Percentiles rank a stretch among this genome's conserved stretches.
Conservation (phyloP, 2,113 vertebrate species). For the Sapayoa aenigma region DNA sequence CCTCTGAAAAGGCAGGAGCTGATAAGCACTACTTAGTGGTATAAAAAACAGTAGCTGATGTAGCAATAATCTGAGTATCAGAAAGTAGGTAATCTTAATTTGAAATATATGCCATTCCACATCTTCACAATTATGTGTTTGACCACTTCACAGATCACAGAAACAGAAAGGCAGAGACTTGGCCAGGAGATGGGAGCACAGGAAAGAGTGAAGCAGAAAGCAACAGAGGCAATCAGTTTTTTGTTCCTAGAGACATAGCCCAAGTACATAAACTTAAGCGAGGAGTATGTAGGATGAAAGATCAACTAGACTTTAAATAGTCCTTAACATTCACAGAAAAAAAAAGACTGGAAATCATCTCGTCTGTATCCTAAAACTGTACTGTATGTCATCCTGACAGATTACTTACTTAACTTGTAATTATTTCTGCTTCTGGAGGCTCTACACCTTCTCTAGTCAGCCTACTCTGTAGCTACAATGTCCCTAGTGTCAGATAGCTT, state of each 20-base stretch:
- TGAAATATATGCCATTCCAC: background rate
- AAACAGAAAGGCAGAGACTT: background rate
- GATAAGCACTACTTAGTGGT: background rate
- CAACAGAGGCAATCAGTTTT: background rate
- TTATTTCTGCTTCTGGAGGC: background rate
- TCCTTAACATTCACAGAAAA: background rate
- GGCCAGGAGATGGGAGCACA: background rate
- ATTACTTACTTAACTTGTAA: background rate
- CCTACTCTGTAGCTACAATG: background rate
- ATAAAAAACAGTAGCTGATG: background rate
- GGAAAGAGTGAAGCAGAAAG: background rate
- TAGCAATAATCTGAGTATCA: background rate
- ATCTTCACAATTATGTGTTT: background rate
- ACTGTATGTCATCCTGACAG: background rate
- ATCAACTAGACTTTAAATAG: background rate
- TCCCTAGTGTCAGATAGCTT: background rate
- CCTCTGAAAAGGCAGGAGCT: background rate
- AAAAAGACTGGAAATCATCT: background rate
- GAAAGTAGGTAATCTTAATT: background rate
- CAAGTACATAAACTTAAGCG: background rate
- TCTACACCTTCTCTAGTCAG: background rate
- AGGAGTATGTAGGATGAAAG: background rate
- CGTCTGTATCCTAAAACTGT: background rate
- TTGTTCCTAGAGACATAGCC: background rate
- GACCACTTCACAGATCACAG: background rate